phyloP scores from a whole-genome alignment of 2,113 vertebrate species.

The Dasypus novemcinctus region DNA sequence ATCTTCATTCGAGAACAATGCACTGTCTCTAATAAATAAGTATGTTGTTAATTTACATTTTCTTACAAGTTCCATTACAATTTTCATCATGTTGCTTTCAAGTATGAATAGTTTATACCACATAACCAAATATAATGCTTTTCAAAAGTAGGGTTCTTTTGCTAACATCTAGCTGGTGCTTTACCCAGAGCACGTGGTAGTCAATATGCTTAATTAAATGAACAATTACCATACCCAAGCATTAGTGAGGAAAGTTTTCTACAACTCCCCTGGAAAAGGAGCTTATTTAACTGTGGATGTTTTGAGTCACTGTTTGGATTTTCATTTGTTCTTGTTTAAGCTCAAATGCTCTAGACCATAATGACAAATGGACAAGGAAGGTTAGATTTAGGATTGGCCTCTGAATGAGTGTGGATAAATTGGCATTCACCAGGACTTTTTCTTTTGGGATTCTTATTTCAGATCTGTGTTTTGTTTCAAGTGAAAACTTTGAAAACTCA shows the following conservation, averaged over 20 bases:
- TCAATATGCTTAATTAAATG: neutral
- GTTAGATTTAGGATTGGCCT: neutral
- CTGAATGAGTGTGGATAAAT: neutral
- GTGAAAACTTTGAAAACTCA: slow-evolving; percentile 12
- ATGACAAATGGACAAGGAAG: neutral
- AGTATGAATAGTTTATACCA: neutral
- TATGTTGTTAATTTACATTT: neutral
- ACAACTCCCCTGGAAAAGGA: neutral
- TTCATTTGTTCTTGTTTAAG: neutral
- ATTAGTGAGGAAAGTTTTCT: neutral
- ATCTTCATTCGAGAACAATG: neutral
- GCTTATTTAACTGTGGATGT: neutral
- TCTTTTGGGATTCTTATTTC: neutral
- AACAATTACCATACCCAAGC: neutral
- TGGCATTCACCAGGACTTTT: neutral
- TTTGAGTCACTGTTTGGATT: neutral
- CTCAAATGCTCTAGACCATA: neutral
- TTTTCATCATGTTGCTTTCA: neutral
- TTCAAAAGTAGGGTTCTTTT: neutral
- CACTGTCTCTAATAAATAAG: neutral
- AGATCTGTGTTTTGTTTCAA: neutral
- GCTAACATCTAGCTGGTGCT: neutral
- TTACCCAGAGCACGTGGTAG: neutral
- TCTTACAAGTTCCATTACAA: neutral
- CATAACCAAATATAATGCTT: neutral